A percentile compares a stretch with the other conserved stretches of the same genome.
phyloP scores from a whole-genome alignment of 2,797 vertebrate species.

The Megalops cyprinoides region DNA sequence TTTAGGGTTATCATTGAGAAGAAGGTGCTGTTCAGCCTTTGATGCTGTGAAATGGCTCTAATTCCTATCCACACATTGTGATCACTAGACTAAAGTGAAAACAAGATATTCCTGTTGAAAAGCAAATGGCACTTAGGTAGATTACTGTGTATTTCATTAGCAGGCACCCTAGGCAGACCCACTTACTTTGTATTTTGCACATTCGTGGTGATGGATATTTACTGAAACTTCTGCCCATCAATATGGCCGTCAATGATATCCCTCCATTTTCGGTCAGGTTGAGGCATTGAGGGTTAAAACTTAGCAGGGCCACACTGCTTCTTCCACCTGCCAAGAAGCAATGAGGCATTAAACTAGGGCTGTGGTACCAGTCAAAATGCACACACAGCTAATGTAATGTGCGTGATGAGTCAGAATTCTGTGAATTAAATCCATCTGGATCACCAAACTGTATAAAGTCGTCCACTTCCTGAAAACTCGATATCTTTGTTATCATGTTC shows the following conservation, averaged over 20 bases:
- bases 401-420: not conserved
- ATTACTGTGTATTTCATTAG: no score
- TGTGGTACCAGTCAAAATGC: not conserved
- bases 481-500: not conserved
- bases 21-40: no score
- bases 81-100: no score
- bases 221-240: constrained; percentile 44
- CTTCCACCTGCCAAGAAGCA: constrained; percentile 61
- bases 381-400: not conserved
- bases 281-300: constrained; percentile 65
- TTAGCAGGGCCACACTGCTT: constrained; percentile 58
- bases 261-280: constrained; percentile 59
- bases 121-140: no score
- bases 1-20: no score
- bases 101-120: no score
- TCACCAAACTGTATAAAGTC: no score
- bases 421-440: not conserved
- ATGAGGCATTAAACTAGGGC: constrained; percentile 46
- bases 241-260: constrained; percentile 63
- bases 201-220: no score
- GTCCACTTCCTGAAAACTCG: not conserved
- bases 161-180: no score
- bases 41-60: no score
- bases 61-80: no score
- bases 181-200: no score